Conservation (phyloP, 2,797 vertebrate genomes). For the Crenuchus spilurus region DNA sequence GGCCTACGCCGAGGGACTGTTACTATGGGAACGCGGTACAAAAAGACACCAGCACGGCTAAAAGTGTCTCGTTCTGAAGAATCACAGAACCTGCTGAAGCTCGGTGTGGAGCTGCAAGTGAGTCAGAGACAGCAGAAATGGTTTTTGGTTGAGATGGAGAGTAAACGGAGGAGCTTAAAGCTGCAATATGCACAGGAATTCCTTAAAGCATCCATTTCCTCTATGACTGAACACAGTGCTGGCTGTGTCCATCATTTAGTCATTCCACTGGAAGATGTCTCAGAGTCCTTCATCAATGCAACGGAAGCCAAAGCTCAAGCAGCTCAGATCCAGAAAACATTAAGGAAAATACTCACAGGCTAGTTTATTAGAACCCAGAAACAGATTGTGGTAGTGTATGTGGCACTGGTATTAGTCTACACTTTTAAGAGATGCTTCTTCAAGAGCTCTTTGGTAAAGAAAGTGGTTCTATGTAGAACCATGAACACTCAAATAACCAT, state of each 20-base stretch:
- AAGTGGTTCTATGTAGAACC: too few relatives aligned
- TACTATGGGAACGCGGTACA: constrained; percentile 77
- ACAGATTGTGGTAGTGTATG: too few relatives aligned
- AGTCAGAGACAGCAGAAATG: constrained; percentile 71
- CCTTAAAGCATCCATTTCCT: neutral
- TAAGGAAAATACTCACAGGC: too few relatives aligned
- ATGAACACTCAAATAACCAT: too few relatives aligned
- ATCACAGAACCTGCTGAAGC: constrained; percentile 62
- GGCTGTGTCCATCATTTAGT: neutral
- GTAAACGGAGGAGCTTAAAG: neutral
- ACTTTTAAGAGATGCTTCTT: too few relatives aligned
- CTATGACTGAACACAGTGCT: neutral
- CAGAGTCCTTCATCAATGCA: neutral
- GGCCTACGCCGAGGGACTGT: constrained; percentile 75
- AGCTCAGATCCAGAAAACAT: too few relatives aligned
- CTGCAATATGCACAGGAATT: neutral
- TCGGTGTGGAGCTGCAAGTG: constrained; percentile 74
- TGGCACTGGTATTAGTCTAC: too few relatives aligned
- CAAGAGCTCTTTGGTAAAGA: too few relatives aligned
- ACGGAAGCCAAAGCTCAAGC: neutral
- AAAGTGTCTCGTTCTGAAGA: constrained; percentile 75
- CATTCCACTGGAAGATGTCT: neutral
- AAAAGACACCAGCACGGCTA: constrained; percentile 70
- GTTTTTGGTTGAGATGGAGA: constrained; percentile 53
- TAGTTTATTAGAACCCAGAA: too few relatives aligned